Evolutionary conservation across 2,888 invertebrate genomes (phyloP).

Genomic region (Elmis aenea): DNA sequence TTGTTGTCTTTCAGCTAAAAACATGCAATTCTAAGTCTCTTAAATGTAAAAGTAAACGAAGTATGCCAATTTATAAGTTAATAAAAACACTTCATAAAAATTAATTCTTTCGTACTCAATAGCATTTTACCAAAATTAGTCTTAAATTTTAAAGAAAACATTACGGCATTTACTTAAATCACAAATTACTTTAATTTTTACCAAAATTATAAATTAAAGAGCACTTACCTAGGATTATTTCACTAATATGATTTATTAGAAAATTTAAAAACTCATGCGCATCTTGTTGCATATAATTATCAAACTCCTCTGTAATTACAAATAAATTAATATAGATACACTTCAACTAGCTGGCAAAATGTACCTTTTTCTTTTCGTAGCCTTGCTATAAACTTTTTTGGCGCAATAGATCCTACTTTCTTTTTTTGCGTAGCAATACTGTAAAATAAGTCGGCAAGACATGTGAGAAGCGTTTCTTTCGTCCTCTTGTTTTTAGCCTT

Average conservation of each 20-base stretch:
- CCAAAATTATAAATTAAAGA: neutral
- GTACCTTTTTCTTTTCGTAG: conserved; percentile 95
- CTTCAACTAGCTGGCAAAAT: conserved; percentile 2
- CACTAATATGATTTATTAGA: conserved; percentile 96
- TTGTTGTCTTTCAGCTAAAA: conserved; percentile 69
- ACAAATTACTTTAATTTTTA: no score
- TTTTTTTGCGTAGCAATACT: conserved; percentile 99
- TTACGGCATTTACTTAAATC: no score
- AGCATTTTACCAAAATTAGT: no score
- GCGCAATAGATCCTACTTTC: conserved; percentile 98
- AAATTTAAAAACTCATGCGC: conserved; percentile 99
- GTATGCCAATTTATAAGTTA: no score
- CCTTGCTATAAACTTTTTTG: conserved; percentile 98
- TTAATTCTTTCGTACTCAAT: no score
- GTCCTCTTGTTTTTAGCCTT: conserved; percentile 93
- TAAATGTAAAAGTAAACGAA: conserved; percentile 1
- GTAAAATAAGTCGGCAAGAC: conserved; percentile 97
- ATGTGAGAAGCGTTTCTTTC: conserved; percentile 95
- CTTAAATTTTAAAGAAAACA: neutral
- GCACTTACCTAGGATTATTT: conserved; percentile 87
- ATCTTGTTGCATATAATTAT: conserved; percentile 99
- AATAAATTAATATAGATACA: conserved; percentile 2
- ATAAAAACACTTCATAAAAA: no score
- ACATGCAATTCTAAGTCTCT: conserved; percentile 5
- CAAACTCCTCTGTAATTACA: conserved; percentile 84